A percentile compares a stretch with the other conserved stretches of the same genome.
Evolutionary conservation across 2,797 vertebrate genomes (phyloP).

Genomic region (Pteronotus mesoamericanus): DNA sequence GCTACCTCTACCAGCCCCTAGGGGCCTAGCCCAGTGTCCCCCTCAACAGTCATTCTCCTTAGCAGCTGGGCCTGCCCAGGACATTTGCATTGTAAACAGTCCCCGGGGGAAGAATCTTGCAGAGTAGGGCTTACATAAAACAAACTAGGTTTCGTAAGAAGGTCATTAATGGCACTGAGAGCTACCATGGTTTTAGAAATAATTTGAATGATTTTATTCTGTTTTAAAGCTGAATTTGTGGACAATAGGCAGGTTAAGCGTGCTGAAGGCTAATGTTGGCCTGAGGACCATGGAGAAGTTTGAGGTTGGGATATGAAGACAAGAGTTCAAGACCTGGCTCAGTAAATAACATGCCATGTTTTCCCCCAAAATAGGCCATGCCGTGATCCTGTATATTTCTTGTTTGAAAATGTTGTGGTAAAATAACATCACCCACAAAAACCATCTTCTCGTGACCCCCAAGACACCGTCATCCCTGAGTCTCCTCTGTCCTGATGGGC

Average conservation of each 20-base stretch:
- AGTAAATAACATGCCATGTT: neutral
- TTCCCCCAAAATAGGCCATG: too few species aligned
- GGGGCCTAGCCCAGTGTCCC: neutral
- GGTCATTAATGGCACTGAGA: neutral
- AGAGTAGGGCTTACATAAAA: neutral
- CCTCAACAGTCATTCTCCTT: neutral
- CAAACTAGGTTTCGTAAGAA: neutral
- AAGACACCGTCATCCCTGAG: accelerated
- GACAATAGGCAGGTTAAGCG: neutral
- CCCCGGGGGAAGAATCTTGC: neutral
- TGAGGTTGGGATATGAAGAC: neutral
- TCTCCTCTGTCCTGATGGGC: neutral
- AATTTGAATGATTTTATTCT: neutral
- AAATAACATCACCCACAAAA: neutral
- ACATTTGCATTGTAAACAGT: neutral
- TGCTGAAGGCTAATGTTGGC: neutral
- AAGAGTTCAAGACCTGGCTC: too few species aligned
- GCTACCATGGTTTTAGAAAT: neutral
- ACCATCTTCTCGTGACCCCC: neutral
- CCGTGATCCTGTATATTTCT: neutral
- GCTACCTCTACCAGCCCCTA: neutral
- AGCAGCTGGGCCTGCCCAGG: neutral
- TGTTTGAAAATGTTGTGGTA: neutral
- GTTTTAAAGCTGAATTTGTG: neutral
- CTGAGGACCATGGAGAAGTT: neutral